Evolutionary conservation across 2,888 invertebrate species (phyloP).

Genomic region (Pyrocoelia pectoralis): DNA sequence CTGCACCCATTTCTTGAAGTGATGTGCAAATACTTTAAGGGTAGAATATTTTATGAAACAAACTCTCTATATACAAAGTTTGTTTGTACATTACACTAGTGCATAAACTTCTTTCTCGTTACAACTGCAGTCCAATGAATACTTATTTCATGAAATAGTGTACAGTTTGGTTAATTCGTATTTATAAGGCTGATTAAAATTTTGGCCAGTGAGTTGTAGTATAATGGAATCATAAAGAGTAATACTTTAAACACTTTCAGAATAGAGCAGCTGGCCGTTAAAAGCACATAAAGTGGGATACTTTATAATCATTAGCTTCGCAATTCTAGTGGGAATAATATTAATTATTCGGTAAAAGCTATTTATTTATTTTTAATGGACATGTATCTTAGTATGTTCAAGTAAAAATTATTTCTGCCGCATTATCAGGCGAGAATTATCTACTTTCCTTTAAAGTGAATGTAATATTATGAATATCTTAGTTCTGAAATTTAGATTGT

Average conservation of each 20-base stretch:
- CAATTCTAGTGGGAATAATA: slow-evolving; percentile 35
- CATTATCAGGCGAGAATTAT: too few relatives aligned
- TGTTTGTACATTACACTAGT: background rate
- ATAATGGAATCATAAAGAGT: background rate
- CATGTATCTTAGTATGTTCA: too few relatives aligned
- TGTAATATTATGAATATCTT: too few relatives aligned
- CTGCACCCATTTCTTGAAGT: background rate
- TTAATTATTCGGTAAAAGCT: background rate
- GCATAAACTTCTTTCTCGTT: background rate
- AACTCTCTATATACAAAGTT: background rate
- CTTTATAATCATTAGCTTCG: slow-evolving; percentile 53
- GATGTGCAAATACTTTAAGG: background rate
- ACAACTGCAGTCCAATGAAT: background rate
- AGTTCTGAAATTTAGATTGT: too few relatives aligned
- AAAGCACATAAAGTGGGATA: slow-evolving; percentile 50
- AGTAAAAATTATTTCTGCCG: too few relatives aligned
- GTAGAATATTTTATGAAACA: background rate
- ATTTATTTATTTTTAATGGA: background rate
- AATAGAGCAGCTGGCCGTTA: slow-evolving; percentile 44
- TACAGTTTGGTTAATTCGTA: too few relatives aligned
- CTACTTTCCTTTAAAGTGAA: too few relatives aligned
- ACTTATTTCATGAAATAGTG: background rate
- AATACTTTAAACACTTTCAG: slow-evolving; percentile 8
- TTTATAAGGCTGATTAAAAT: too few relatives aligned
- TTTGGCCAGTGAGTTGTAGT: background rate